A percentile compares a stretch with the other conserved stretches of the same genome.
Evolutionary conservation across 2,113 vertebrate species (phyloP).

Genomic region (Mesocricetus auratus): DNA sequence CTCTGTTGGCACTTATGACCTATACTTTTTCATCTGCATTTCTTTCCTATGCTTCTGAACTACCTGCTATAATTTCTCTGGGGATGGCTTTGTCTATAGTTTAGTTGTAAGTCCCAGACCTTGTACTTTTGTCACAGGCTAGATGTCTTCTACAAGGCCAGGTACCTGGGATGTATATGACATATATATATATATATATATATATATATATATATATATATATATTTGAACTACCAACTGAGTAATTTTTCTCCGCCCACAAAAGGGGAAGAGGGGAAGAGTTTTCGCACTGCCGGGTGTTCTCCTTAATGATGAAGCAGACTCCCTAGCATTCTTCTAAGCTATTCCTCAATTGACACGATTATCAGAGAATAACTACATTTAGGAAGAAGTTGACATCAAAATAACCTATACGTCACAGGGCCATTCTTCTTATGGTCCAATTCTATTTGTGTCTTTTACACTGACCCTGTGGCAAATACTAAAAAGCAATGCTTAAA

Average conservation of each 20-base stretch:
- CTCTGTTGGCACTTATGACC: not conserved
- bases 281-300: not conserved
- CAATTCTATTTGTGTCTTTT: not conserved
- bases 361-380: not conserved
- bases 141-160: not conserved
- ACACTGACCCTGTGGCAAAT: not conserved
- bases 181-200: too few species aligned
- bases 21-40: not conserved
- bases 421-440: not conserved
- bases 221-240: not conserved
- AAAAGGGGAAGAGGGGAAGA: not conserved
- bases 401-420: not conserved
- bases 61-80: not conserved
- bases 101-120: not conserved
- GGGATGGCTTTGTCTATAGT: conserved; percentile 32
- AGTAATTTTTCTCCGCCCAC: conserved; percentile 1
- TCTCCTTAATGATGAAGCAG: conserved; percentile 23
- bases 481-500: not conserved
- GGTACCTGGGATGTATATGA: not conserved
- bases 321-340: not conserved
- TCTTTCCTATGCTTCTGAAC: not conserved
- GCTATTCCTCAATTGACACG: not conserved
- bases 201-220: too few species aligned
- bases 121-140: not conserved
- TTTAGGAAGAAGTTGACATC: conserved; percentile 11